These are phyloP conservation scores for Melipona bicolor DNA, from an alignment of 2,888 invertebrate species.

Conservation along the genomic window DNA sequence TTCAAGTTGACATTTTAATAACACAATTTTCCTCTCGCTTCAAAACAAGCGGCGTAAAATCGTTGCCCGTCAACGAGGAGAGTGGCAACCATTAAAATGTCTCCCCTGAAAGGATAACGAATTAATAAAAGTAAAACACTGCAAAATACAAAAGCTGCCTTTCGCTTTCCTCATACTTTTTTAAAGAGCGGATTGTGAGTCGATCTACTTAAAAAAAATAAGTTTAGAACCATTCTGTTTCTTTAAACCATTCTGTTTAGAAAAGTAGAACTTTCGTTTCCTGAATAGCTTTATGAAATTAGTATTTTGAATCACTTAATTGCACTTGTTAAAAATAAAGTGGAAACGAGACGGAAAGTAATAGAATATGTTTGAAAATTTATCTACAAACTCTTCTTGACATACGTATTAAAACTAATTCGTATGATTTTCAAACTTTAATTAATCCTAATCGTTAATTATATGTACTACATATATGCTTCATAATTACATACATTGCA, in stretches of 20 bases:
- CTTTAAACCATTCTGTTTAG: not conserved
- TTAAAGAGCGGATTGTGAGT: not conserved
- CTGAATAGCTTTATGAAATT: not conserved
- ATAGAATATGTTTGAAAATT: not conserved
- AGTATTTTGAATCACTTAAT: not conserved
- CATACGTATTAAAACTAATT: not conserved
- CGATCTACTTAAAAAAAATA: not conserved
- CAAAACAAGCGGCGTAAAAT: slow-evolving; percentile 34
- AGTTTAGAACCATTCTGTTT: too few relatives aligned
- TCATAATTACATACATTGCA: not conserved
- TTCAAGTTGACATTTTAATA: slow-evolving; percentile 46
- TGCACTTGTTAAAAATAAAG: not conserved
- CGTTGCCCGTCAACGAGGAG: slow-evolving; percentile 17
- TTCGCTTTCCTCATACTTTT: not conserved
- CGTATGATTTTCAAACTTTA: not conserved
- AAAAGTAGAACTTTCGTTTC: not conserved
- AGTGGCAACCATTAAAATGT: slow-evolving; percentile 27
- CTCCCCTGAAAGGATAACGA: slow-evolving; percentile 4
- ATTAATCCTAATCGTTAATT: not conserved
- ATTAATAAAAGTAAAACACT: slow-evolving; percentile 33
- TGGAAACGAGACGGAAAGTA: not conserved
- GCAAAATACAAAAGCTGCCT: not conserved
- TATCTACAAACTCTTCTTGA: not conserved
- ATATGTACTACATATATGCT: not conserved
- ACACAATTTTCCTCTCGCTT: slow-evolving; percentile 25